Percentiles rank a stretch among this genome's conserved stretches.
These are phyloP conservation scores for Harpalus rubripes DNA, from an alignment of 2,888 invertebrate genomes.

Conservation along the genomic window DNA sequence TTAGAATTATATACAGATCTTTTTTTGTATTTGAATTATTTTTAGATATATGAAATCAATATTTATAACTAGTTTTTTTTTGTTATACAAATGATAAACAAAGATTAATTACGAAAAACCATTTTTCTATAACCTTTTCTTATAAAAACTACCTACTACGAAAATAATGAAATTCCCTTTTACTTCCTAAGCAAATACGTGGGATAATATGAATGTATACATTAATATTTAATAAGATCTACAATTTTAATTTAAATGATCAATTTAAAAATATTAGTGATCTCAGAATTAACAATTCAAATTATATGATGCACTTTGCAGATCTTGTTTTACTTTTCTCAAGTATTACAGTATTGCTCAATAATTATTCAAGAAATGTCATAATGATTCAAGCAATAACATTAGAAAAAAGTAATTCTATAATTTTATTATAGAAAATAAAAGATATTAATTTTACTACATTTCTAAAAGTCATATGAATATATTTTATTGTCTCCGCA, in stretches of 20 bases:
- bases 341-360: too few relatives aligned
- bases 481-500: too few relatives aligned
- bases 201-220: neutral
- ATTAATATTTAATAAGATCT: neutral
- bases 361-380: too few relatives aligned
- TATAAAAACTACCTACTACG: neutral
- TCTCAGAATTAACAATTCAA: conserved; percentile 24
- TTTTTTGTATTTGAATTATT: neutral
- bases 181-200: conserved; percentile 3
- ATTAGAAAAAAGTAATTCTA: too few relatives aligned
- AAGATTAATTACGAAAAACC: neutral
- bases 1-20: conserved; percentile 15
- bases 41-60: conserved; percentile 6
- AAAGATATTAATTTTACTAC: too few relatives aligned
- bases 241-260: conserved; percentile 6
- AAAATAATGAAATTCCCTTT: conserved; percentile 6
- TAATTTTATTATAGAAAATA: too few relatives aligned
- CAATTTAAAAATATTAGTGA: conserved; percentile 1
- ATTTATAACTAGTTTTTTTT: neutral
- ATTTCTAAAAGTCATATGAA: too few relatives aligned
- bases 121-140: neutral
- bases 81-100: neutral
- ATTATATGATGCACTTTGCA: neutral
- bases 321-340: too few relatives aligned
- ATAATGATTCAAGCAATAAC: too few relatives aligned